phyloP scores from a whole-genome alignment of 2,888 invertebrate species.

The Agriotes lineatus region DNA sequence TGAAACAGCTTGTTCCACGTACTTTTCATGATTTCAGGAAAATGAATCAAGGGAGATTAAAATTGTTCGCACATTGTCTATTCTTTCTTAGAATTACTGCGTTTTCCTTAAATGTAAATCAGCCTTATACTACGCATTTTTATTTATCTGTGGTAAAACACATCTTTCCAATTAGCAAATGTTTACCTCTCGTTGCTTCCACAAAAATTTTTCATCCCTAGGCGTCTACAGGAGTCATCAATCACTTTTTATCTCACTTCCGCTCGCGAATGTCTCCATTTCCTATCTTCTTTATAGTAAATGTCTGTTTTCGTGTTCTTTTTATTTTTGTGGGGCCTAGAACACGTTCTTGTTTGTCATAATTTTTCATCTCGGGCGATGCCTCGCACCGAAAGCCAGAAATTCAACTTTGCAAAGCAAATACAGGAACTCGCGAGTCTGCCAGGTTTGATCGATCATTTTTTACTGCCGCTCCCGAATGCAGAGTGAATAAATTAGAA shows the following conservation, averaged over 20 bases:
- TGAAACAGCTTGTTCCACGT: too few species aligned
- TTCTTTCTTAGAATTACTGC: not conserved
- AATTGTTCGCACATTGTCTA: not conserved
- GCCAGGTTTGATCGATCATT: conserved; percentile 41
- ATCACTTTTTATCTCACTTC: conserved; percentile 49
- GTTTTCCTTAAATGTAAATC: not conserved
- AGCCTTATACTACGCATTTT: too few species aligned
- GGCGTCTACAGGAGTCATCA: conserved; percentile 43
- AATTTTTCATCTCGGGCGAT: conserved; percentile 43
- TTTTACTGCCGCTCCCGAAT: conserved; percentile 28
- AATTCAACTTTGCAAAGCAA: conserved; percentile 42
- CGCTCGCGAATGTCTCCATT: conserved; percentile 47
- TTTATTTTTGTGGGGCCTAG: conserved; percentile 37
- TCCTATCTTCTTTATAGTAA: conserved; percentile 44
- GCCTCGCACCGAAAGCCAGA: conserved; percentile 31
- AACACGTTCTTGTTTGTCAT: conserved; percentile 47
- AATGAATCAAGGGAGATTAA: not conserved
- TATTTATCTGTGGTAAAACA: conserved; percentile 34
- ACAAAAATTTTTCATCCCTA: conserved; percentile 44
- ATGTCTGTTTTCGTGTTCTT: conserved; percentile 42
- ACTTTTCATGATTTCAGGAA: too few species aligned
- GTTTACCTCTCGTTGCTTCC: conserved; percentile 40
- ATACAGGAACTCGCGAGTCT: conserved; percentile 33
- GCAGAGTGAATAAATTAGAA: conserved; percentile 42
- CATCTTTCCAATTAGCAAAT: conserved; percentile 43